Evolutionary conservation across 2,113 vertebrate species (phyloP).

Genomic region (Phylloscopus trochilus): DNA sequence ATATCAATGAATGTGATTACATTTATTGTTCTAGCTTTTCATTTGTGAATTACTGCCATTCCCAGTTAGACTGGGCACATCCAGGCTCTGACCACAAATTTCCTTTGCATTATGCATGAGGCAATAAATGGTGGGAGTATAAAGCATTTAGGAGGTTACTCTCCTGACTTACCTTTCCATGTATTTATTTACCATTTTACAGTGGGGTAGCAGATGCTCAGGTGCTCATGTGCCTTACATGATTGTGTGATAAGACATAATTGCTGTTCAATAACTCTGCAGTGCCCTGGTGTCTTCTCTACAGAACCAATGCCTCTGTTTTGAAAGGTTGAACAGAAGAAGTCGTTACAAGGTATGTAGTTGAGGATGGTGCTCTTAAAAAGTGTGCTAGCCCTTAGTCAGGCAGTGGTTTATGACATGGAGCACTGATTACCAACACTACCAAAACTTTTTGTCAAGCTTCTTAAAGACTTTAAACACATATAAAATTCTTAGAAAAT

Average conservation of each 20-base stretch:
- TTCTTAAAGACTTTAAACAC: background rate
- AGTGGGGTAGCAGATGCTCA: background rate
- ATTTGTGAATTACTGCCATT: background rate
- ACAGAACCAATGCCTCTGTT: background rate
- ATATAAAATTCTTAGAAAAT: background rate
- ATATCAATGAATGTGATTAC: background rate
- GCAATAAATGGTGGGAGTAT: background rate
- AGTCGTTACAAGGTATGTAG: background rate
- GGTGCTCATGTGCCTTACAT: accelerated
- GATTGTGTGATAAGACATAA: background rate
- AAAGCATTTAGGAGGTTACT: background rate
- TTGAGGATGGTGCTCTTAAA: background rate
- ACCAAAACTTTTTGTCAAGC: background rate
- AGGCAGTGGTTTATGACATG: background rate
- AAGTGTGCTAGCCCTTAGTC: background rate
- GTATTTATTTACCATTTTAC: background rate
- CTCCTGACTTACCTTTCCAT: background rate
- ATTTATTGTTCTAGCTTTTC: background rate
- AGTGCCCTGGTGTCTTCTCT: background rate
- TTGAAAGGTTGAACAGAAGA: background rate
- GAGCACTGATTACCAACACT: background rate
- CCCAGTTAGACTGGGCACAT: background rate
- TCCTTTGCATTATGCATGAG: background rate
- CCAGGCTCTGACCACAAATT: background rate
- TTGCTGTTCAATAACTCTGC: background rate